Conservation (phyloP, 2,797 vertebrate genomes). For the Serranus cabrilla region DNA sequence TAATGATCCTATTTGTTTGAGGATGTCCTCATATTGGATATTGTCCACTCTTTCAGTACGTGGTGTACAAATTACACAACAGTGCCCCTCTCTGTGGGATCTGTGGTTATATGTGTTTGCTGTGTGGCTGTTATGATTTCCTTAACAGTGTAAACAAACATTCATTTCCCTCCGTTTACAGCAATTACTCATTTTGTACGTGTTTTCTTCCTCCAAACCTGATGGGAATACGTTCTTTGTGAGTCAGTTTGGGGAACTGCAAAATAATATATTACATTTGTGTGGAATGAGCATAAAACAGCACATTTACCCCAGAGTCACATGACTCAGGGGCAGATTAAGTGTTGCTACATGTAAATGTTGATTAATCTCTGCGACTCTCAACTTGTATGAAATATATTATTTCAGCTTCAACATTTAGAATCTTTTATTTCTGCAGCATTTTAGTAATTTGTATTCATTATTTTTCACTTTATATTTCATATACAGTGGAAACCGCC, state of each 20-base stretch:
- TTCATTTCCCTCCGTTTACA: conserved; percentile 55
- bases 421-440: conserved; percentile 53
- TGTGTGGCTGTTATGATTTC: conserved; percentile 42
- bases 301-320: conserved; percentile 62
- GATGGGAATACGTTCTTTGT: conserved; percentile 65
- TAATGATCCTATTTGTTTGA: conserved; percentile 43
- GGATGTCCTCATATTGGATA: conserved; percentile 35
- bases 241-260: conserved; percentile 62
- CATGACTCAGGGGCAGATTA: conserved; percentile 59
- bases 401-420: conserved; percentile 48
- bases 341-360: conserved; percentile 61
- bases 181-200: conserved; percentile 64
- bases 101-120: conserved; percentile 56
- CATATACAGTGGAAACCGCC: too few relatives aligned
- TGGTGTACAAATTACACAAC: conserved; percentile 21
- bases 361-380: conserved; percentile 69
- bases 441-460: conserved; percentile 70
- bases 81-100: conserved; percentile 28
- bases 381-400: conserved; percentile 46
- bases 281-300: conserved; percentile 60
- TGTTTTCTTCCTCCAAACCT: conserved; percentile 46
- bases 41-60: conserved; percentile 25
- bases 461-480: conserved; percentile 54
- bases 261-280: conserved; percentile 72
- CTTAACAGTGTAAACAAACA: conserved; percentile 54